Percentiles rank a stretch among this genome's conserved stretches.
These are phyloP conservation scores for Astyanax mexicanus DNA, from an alignment of 2,797 vertebrate genomes.

Conservation along the genomic window DNA sequence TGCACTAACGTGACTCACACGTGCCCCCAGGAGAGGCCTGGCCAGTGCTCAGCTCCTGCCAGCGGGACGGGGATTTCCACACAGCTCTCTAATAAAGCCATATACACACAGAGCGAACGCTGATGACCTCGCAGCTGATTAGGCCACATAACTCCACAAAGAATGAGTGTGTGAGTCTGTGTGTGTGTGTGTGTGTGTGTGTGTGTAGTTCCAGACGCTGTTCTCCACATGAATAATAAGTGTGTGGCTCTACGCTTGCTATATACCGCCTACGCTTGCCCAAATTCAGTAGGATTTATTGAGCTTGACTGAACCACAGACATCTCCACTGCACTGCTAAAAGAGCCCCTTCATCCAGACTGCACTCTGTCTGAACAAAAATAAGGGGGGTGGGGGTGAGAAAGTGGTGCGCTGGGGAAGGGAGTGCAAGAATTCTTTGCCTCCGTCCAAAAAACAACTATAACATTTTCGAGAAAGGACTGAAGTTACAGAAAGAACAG, in stretches of 20 bases:
- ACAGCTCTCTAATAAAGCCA: slow-evolving; percentile 52
- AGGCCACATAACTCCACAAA: slow-evolving; percentile 28
- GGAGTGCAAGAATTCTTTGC: neutral
- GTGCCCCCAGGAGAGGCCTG: slow-evolving; percentile 43
- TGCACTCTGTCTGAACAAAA: neutral
- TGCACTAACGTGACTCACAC: slow-evolving; percentile 52
- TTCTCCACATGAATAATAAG: slow-evolving; percentile 43
- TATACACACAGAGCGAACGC: slow-evolving; percentile 38
- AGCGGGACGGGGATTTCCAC: slow-evolving; percentile 59
- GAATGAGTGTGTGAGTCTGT: neutral
- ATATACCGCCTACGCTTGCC: neutral
- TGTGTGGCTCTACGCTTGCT: neutral
- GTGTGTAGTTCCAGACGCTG: neutral
- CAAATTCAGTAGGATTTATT: slow-evolving; percentile 45
- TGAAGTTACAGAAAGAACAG: too few species aligned
- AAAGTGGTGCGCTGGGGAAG: neutral
- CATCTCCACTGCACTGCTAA: slow-evolving; percentile 3
- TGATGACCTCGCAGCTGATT: slow-evolving; percentile 50
- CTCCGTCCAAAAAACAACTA: neutral
- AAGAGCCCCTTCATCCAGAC: slow-evolving; percentile 32
- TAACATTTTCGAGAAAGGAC: too few species aligned
- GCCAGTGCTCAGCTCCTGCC: slow-evolving; percentile 48
- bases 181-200: neutral
- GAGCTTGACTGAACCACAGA: slow-evolving; percentile 27
- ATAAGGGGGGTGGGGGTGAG: neutral